Evolutionary conservation across 2,113 vertebrate genomes (phyloP), one percentile per base, ranked within the genome.

Genomic region (Myxocyprinus asiaticus): DNA sequence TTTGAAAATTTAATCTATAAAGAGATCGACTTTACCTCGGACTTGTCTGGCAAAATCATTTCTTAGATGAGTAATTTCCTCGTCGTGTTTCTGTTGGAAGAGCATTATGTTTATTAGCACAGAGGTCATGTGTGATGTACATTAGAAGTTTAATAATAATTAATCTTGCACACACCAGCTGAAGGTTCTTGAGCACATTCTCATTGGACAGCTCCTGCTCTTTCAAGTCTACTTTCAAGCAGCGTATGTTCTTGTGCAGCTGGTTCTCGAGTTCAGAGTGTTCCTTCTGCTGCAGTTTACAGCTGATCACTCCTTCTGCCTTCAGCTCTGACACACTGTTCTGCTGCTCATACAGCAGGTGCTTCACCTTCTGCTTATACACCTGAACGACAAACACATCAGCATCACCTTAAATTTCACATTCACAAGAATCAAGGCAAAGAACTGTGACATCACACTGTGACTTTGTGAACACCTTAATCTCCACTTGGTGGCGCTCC

Each of bases 341-440:
- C 90, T 98, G 95, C 58, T 99, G 95, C 85, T 99, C 97, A 0
- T 95, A 94, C 44, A 98, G 70, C 44, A 98, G 84, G 85, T 99
- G 96, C 86, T 98, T 99, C 83, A 99, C 95, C 82, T 98, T 98
- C 92, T 98, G 97, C 82, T 96, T 97, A 84, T 98, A 98, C 12
- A 93, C 91, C 93, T 94, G 66, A 58, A 84, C 10, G 58, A 80
- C 6, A 65, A 63, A 14, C 22, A 71, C 3, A 9, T 42, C 61
- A 22, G 22, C 3, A 42, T 11, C 9, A 42, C 12, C 33, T 12
- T 15, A 3, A 58, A 11, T 15, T 11, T 58, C 56, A 58, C 17
- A 48, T 48, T 33, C 22, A 33, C 22, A 33, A 33, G 22, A 33
- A 33, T 33, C 22, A 33, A 33, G 22, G 22, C 22, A 33, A 33